phyloP scores from a whole-genome alignment of 2,797 vertebrate genomes.

The Kryptolebias ocellatus region DNA sequence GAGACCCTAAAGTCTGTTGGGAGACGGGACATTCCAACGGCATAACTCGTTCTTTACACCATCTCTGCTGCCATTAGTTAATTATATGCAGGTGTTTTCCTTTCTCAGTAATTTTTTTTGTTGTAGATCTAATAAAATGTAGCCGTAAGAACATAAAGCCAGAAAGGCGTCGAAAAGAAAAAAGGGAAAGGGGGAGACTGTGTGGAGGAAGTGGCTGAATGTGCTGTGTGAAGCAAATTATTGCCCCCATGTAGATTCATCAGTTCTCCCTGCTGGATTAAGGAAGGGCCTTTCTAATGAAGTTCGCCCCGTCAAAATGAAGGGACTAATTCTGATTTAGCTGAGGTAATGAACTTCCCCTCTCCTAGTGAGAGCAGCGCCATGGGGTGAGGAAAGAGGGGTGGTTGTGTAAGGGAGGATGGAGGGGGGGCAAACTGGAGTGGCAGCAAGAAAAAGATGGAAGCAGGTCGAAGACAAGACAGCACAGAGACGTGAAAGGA shows the following conservation, averaged over 20 bases:
- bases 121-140: slow-evolving; percentile 83
- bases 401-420: slow-evolving; percentile 44
- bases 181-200: slow-evolving; percentile 48
- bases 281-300: slow-evolving; percentile 99
- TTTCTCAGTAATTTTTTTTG: slow-evolving; percentile 61
- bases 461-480: slow-evolving; percentile 61
- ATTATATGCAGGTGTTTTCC: slow-evolving; percentile 84
- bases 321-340: slow-evolving; percentile 99
- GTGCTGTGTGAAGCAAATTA: slow-evolving; percentile 93
- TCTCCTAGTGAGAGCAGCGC: slow-evolving; percentile 98
- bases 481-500: slow-evolving; percentile 71
- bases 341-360: slow-evolving; percentile 99
- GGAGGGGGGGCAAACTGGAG: slow-evolving; percentile 58
- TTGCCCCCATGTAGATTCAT: slow-evolving; percentile 98
- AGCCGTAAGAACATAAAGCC: slow-evolving; percentile 84
- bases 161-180: slow-evolving; percentile 55
- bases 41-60: slow-evolving; percentile 78
- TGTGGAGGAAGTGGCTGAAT: slow-evolving; percentile 90
- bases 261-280: slow-evolving; percentile 98
- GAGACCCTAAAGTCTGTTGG: slow-evolving; percentile 73
- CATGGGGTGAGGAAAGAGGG: slow-evolving; percentile 89
- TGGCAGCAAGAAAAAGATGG: slow-evolving; percentile 50
- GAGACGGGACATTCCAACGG: slow-evolving; percentile 78
- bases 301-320: slow-evolving; percentile 99
- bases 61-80: slow-evolving; percentile 78